Base-by-base conservation (phyloP, 2,888 invertebrate species). In the Brenthis daphne region DNA sequence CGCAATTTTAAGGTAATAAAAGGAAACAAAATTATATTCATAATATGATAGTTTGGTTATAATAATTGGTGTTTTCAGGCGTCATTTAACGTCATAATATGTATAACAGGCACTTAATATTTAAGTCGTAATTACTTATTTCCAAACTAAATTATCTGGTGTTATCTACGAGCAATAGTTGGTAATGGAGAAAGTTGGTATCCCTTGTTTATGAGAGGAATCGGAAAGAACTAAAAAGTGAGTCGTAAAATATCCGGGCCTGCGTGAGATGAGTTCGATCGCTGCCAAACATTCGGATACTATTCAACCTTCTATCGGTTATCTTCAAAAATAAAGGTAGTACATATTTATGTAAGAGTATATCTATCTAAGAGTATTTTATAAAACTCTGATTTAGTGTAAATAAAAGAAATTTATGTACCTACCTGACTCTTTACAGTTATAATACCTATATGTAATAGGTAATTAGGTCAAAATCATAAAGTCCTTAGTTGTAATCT, bases 151-250 rank as follows among this genome's bases (percentile, higher is more conserved):
- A 50, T 29, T 60, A 64, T 51, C 29, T 43, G 16, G 60, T 56
- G 60, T 56, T 64, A 72, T 70, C 66, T 65, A 58, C 48, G 53
- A 53, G 65, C 54, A 65, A 69, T 69, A 68, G 64, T 68, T 72
- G 47, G 60, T 75, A 74, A 75, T 75, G 73, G 65, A 69, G 68
- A 76, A 75, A 74, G 74, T 76, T 69, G 60, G 57, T 69, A 68
- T 70, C 74, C 70, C 72, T 73, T 73, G 69, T 72, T 63, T 75
- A 75, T 73, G 68, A 74, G 67, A 71, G 72, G 74, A 76, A 77
- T 77, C 74, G 76, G 77, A 71, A 77, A 74, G 73, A 77, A 76
- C 74, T 76, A 76, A 78, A 77, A 77, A 77, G 75, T 71, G 58
- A 58, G 66, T 75, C 75, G 73, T 77, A 77, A 77, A 77, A 73